Evolutionary conservation across 2,113 vertebrate species (phyloP).

Genomic region (Corynorhinus townsendii): DNA sequence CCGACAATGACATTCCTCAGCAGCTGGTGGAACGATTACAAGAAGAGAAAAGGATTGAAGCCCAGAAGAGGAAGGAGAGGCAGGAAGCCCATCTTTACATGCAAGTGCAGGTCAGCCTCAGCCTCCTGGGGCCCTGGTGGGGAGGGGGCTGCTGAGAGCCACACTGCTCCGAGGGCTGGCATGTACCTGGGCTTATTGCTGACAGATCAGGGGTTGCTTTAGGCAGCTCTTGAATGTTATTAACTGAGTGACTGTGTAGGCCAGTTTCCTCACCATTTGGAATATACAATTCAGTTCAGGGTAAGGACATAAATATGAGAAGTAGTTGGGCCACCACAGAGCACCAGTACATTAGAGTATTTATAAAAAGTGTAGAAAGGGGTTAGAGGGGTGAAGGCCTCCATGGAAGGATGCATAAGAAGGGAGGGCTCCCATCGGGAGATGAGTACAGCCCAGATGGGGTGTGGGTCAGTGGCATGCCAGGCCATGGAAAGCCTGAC

Average conservation of each 20-base stretch:
- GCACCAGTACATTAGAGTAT: not conserved
- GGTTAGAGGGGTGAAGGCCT: not conserved
- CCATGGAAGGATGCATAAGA: not conserved
- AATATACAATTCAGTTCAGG: too few species aligned
- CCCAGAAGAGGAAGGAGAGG: constrained; percentile 98
- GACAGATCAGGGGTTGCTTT: accelerated
- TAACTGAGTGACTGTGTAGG: not conserved
- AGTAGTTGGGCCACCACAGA: not conserved
- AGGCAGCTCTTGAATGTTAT: not conserved
- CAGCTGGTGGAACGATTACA: constrained; percentile 97
- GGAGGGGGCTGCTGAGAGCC: not conserved
- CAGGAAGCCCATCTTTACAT: constrained; percentile 99
- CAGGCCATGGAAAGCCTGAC: too few species aligned
- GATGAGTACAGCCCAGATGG: not conserved
- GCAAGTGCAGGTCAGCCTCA: constrained; percentile 94
- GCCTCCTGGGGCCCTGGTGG: not conserved
- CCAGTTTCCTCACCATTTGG: not conserved
- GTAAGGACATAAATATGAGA: too few species aligned
- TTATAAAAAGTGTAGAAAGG: too few species aligned
- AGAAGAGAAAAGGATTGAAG: constrained; percentile 98
- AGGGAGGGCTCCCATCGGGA: accelerated
- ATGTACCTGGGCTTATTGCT: too few species aligned
- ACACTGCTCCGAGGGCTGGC: accelerated
- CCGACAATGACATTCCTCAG: constrained; percentile 97
- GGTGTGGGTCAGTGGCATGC: not conserved